Evolutionary conservation across 2,113 vertebrate genomes (phyloP).

Genomic region (Choloepus hoffmanni): DNA sequence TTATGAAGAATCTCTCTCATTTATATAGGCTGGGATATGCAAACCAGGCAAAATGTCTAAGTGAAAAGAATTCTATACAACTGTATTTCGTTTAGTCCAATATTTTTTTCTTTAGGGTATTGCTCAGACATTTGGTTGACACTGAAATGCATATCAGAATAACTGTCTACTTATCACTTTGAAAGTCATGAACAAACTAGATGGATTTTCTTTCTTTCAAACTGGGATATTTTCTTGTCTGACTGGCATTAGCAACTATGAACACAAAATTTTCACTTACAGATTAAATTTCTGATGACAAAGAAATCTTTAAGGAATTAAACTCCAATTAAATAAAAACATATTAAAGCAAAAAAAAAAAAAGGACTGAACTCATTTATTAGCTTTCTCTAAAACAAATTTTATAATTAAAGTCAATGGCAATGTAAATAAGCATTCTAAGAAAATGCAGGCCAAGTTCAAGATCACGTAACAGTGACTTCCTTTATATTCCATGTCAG

Average conservation of each 20-base stretch:
- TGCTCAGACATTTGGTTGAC: background rate
- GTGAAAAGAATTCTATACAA: background rate
- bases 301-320: constrained; percentile 34
- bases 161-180: background rate
- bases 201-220: constrained; percentile 64
- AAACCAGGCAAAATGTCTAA: background rate
- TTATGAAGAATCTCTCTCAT: background rate
- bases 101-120: background rate
- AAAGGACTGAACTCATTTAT: background rate
- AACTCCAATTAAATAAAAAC: constrained; percentile 31
- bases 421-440: background rate
- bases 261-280: constrained; percentile 55
- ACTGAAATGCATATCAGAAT: background rate
- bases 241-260: background rate
- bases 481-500: constrained; percentile 4
- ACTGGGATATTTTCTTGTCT: constrained; percentile 70
- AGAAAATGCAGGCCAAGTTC: constrained; percentile 14
- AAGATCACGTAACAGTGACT: background rate
- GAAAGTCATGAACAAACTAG: background rate
- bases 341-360: constrained; percentile 32
- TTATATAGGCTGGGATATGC: constrained; percentile 16
- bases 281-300: constrained; percentile 56
- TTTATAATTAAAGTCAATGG: background rate
- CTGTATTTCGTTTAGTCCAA: background rate
- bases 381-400: constrained; percentile 5